Base-by-base conservation (phyloP, 1,140 invertebrate genomes). In the Drosophila rhopaloa region DNA sequence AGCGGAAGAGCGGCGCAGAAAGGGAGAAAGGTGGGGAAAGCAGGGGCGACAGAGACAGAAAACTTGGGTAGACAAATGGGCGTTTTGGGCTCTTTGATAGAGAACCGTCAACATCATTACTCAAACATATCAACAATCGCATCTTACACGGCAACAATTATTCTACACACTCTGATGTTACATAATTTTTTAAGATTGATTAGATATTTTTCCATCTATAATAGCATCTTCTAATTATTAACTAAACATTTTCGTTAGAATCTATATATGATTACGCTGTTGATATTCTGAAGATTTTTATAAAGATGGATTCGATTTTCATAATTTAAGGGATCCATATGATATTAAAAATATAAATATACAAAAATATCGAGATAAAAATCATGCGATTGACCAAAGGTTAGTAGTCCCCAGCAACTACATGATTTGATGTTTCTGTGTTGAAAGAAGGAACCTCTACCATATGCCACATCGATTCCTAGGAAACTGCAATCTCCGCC, bases 21-120 rank as follows among this genome's bases (percentile, higher is more conserved):
- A 38, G 41, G 29, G n/a, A 27, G 44, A 10, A 13, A 11, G 9
- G 9, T 1, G 32, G 32, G 44, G 27, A 53, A 11, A n/a, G 24
- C 24, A 32, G n/a, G 38, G 19, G 41, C 29, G 38, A 47, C 35
- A 70, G 40, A 47, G 65, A 67, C 57, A 29, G 16, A 56, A 60
- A 57, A 60, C 19, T 65, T 46, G 68, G 67, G 56, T 58, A 74
- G 71, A 74, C 71, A 74, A 74, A 72, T 72, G 68, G 71, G 67
- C 71, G 57, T 32, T 32, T 65, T 11, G 16, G 58, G 32, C 27
- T 48, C 35, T 50, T 9, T 27, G 47, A 61, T 29, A 29, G 46
- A 51, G 37, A 41, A 29, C 35, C 46, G 5, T 16, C 41, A 46
- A 27, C 24, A 57, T 44, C 40, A 58, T 32, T 27, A 46, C 56